phyloP scores from a whole-genome alignment of 2,113 vertebrate species.

The Mesembrinibis cayennensis region DNA sequence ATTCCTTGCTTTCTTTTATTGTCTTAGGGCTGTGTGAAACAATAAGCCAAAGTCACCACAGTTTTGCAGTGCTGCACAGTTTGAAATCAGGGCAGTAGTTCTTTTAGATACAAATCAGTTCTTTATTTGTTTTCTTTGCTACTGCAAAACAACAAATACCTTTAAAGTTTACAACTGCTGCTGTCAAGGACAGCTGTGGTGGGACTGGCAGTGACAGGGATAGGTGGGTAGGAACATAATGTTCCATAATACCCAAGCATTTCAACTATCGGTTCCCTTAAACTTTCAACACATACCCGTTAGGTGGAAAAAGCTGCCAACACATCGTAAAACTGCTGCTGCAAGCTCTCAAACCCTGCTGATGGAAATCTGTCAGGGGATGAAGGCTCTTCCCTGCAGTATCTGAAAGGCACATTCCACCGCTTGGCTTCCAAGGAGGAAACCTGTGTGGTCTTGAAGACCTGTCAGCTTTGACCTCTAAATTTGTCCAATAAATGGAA shows the following conservation, averaged over 20 bases:
- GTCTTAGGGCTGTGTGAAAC: background rate
- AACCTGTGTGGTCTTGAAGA: conserved; percentile 57
- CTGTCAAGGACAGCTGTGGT: background rate
- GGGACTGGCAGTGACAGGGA: background rate
- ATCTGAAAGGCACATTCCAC: background rate
- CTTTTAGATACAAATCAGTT: background rate
- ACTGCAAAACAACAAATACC: background rate
- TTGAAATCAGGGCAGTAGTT: background rate
- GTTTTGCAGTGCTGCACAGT: background rate
- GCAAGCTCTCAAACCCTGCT: background rate
- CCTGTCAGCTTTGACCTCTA: conserved; percentile 48
- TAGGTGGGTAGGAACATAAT: background rate
- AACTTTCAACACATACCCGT: background rate
- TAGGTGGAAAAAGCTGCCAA: conserved; percentile 17
- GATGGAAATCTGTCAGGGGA: conserved; percentile 36
- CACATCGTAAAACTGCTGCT: background rate
- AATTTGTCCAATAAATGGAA: conserved; percentile 42
- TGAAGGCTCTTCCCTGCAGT: background rate
- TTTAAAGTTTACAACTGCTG: background rate
- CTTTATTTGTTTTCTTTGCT: conserved; percentile 2
- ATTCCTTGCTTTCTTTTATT: background rate
- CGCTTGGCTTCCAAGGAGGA: background rate
- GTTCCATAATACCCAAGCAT: background rate
- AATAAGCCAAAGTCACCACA: background rate
- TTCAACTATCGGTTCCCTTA: background rate